phyloP scores from a whole-genome alignment of 1,140 invertebrate species.

The Bombyx mori region DNA sequence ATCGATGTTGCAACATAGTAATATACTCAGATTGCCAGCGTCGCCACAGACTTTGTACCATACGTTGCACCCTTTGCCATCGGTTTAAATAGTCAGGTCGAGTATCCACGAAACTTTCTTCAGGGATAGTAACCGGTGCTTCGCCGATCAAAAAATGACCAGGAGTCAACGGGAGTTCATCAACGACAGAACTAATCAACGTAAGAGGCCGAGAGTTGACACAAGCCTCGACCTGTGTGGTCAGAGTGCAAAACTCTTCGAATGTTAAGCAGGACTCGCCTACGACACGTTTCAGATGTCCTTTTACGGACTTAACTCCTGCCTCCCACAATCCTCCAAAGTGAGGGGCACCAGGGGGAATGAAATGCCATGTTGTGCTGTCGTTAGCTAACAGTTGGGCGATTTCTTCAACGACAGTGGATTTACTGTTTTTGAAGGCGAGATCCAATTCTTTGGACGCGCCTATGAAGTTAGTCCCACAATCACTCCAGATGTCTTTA shows the following conservation, averaged over 20 bases:
- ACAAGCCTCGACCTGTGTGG: constrained; percentile 1
- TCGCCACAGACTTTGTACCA: too few relatives aligned
- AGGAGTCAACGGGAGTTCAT: too few relatives aligned
- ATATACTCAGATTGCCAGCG: too few relatives aligned
- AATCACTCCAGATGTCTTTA: background rate
- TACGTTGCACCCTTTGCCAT: too few relatives aligned
- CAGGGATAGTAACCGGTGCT: too few relatives aligned
- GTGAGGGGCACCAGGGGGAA: background rate
- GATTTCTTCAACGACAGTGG: background rate
- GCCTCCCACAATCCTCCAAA: constrained; percentile 6
- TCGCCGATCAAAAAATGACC: too few relatives aligned
- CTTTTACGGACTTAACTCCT: background rate
- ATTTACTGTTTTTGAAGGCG: background rate
- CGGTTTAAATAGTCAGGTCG: too few relatives aligned
- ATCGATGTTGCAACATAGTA: too few relatives aligned
- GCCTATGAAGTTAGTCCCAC: constrained; percentile 1
- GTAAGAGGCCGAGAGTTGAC: constrained; percentile 1
- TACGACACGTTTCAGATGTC: background rate
- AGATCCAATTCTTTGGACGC: background rate
- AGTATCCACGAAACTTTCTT: too few relatives aligned
- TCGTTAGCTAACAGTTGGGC: background rate
- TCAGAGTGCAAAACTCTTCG: constrained; percentile 2
- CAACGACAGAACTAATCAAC: background rate
- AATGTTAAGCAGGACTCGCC: background rate
- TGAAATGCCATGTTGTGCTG: constrained; percentile 2